A percentile compares a stretch with the other conserved stretches of the same genome.
Conservation (phyloP, 1,140 invertebrate species). For the Drosophila mayri region DNA sequence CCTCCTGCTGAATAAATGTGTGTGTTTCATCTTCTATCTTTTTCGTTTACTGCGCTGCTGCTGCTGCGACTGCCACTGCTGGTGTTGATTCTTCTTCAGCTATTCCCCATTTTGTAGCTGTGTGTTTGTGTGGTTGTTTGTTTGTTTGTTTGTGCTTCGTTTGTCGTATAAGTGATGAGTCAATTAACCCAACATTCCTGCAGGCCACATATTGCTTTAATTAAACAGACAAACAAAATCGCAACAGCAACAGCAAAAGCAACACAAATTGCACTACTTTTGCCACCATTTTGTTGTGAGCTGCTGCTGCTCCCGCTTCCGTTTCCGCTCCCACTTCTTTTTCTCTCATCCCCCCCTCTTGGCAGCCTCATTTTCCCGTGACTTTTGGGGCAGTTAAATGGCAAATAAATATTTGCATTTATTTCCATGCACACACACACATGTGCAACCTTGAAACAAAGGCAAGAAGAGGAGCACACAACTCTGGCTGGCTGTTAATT, state of each 20-base stretch:
- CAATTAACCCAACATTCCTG: conserved; percentile 83
- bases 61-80: background rate
- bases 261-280: conserved; percentile 63
- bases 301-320: background rate
- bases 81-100: conserved; percentile 4
- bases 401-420: conserved; percentile 76
- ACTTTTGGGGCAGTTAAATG: conserved; percentile 66
- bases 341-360: background rate
- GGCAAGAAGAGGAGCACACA: conserved; percentile 27
- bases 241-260: conserved; percentile 35
- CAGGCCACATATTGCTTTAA: conserved; percentile 83
- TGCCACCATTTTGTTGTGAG: conserved; percentile 43
- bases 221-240: conserved; percentile 81
- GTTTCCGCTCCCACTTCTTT: background rate
- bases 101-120: conserved; percentile 54
- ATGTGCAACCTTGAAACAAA: conserved; percentile 70
- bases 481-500: conserved; percentile 59
- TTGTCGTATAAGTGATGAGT: conserved; percentile 83
- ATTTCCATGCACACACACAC: conserved; percentile 35
- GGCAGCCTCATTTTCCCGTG: conserved; percentile 17
- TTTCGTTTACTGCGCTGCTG: conserved; percentile 22
- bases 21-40: conserved; percentile 23
- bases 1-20: background rate
- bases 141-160: conserved; percentile 79
- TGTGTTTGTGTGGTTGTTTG: conserved; percentile 40